Percentiles rank a stretch among this genome's conserved stretches.
Conservation (phyloP, 1,140 invertebrate genomes). For the Grapholita molesta region DNA sequence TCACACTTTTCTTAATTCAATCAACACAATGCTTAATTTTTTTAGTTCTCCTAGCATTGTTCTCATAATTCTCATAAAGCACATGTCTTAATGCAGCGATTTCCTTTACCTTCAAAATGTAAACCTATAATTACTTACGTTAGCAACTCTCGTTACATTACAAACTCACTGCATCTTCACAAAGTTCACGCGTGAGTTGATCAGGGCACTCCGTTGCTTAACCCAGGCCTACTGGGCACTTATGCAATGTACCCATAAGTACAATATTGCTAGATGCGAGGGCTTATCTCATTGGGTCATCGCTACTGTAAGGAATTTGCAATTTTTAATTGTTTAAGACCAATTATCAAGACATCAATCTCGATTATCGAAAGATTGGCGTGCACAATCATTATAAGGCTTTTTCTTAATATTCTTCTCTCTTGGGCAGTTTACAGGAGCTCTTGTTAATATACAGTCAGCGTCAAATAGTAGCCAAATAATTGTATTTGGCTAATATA, state of each 20-base stretch:
- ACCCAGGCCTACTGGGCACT: constrained; percentile 3
- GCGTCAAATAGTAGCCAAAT: too few relatives aligned
- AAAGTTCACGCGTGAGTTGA: constrained; percentile 1
- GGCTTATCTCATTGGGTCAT: constrained; percentile 5
- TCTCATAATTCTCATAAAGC: too few relatives aligned
- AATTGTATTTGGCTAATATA: too few relatives aligned
- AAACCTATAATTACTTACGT: constrained; percentile 8
- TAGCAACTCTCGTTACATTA: neutral
- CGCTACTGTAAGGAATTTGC: constrained; percentile 1
- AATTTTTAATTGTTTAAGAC: neutral
- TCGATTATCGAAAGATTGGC: too few relatives aligned
- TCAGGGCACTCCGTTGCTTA: neutral
- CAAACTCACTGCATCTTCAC: neutral
- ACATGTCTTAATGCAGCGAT: neutral
- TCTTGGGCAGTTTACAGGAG: too few relatives aligned
- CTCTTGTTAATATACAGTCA: too few relatives aligned
- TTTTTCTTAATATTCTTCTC: too few relatives aligned
- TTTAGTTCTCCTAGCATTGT: too few relatives aligned
- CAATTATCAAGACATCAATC: too few relatives aligned
- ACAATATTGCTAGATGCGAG: neutral
- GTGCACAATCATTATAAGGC: neutral
- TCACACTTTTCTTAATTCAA: too few relatives aligned
- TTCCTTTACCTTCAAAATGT: neutral
- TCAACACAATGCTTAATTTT: too few relatives aligned
- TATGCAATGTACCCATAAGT: neutral